Percentiles rank a stretch among this genome's conserved stretches.
These are phyloP conservation scores for Drosophila koepferae DNA, from an alignment of 2,888 invertebrate species.

Conservation along the genomic window DNA sequence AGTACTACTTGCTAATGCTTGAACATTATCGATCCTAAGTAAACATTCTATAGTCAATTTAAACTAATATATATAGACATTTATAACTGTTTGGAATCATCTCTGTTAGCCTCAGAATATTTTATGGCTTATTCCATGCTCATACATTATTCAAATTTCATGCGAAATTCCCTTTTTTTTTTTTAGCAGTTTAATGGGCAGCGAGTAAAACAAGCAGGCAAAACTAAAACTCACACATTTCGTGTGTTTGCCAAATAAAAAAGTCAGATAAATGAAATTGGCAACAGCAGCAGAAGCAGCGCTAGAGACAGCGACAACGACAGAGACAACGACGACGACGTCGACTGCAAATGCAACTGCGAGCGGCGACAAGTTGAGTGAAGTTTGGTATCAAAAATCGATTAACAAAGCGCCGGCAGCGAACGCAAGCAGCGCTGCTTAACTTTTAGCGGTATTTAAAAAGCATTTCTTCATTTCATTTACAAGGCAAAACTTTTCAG, in stretches of 20 bases:
- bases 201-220: conserved; percentile 14
- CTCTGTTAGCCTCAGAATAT: not conserved
- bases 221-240: conserved; percentile 63
- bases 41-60: not conserved
- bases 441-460: conserved; percentile 66
- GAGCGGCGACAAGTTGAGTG: conserved; percentile 60
- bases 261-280: conserved; percentile 75
- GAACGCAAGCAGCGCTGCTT: conserved; percentile 38
- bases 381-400: conserved; percentile 74
- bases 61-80: not conserved
- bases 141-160: not conserved
- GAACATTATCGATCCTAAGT: not conserved
- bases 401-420: conserved; percentile 69
- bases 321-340: conserved; percentile 31
- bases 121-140: not conserved
- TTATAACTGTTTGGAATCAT: not conserved
- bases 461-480: conserved; percentile 58
- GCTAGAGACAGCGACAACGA: conserved; percentile 16
- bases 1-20: no score
- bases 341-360: conserved; percentile 18
- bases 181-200: conserved; percentile 3
- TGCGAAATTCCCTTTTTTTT: not conserved
- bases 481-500: conserved; percentile 44
- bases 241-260: conserved; percentile 62
- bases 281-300: conserved; percentile 57